These are phyloP conservation scores for Stomorhina lunata DNA, from an alignment of 2,888 invertebrate species.

Conservation along the genomic window DNA sequence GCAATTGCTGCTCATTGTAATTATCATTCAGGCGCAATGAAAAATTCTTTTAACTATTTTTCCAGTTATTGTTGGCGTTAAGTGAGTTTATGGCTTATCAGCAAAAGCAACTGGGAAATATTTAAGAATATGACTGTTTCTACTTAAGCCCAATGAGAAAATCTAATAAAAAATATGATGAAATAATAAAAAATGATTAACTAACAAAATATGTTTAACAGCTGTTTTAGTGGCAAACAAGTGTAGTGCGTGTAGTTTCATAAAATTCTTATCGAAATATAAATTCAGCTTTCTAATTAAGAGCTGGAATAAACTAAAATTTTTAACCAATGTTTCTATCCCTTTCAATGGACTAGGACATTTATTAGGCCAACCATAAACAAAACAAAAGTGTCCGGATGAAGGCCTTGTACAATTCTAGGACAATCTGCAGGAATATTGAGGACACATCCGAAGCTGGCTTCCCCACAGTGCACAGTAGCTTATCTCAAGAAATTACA, in stretches of 20 bases:
- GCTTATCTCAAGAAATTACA: too few species aligned
- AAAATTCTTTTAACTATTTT: conserved; percentile 57
- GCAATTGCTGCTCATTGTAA: too few species aligned
- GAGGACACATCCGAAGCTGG: too few species aligned
- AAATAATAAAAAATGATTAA: conserved; percentile 24
- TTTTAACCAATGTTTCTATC: too few species aligned
- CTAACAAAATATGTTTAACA: conserved; percentile 29
- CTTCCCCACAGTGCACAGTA: too few species aligned
- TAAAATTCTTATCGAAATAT: neutral
- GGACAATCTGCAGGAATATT: too few species aligned
- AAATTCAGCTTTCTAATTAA: too few species aligned
- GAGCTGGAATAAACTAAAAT: too few species aligned
- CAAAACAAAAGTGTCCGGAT: too few species aligned
- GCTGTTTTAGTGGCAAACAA: conserved; percentile 21
- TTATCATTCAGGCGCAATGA: conserved; percentile 57
- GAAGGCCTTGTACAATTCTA: too few species aligned
- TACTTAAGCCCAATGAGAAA: conserved; percentile 1
- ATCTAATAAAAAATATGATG: neutral
- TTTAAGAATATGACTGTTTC: conserved; percentile 21
- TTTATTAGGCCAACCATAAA: too few species aligned
- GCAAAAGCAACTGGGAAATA: neutral
- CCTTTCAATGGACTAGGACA: too few species aligned
- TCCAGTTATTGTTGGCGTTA: conserved; percentile 61
- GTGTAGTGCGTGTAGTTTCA: neutral
- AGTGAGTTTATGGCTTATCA: conserved; percentile 57